Base-by-base conservation (phyloP, 2,888 invertebrate genomes). In the Idaea biselata region DNA sequence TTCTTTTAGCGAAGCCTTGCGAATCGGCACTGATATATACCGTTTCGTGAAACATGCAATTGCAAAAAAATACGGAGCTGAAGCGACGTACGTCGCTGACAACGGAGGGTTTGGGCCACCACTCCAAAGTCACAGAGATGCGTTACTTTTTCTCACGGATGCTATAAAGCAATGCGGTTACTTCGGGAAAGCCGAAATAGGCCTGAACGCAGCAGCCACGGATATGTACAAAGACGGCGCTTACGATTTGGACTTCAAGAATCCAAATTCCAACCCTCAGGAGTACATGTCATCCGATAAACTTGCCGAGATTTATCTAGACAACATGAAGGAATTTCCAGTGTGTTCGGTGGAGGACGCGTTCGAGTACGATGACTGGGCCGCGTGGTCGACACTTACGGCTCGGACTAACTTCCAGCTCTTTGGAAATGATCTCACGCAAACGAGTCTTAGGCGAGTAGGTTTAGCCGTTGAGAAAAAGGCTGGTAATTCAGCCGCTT, bases 91-190 rank as follows among this genome's bases (percentile, higher is more conserved):
- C 74, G 99, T 99, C 1, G 98, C 98, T 70, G 98, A 99, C 88
- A 97, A 97, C 83, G 99, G 99, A 82, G 99, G 99, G 62, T 99
- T 99, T 84, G 98, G 99, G 56, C 98, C 99, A 64, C 99, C 99
- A 81, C 96, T 99, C 75, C 94, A 95, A 73, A 97, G 97, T 83
- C 98, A 99, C 90, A 97, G 97, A 86, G 99, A 99, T 89, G 98
- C 97, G 58, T 92, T 99, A 54, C 90, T 94, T 63, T 94, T 99
- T 66, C 95, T 99, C 73, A 95, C 94, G 17, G 95, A 96, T 66
- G 98, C 98, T 70, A 99, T 99, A 76, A 95, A 95, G 61, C 97
- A 97, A 84, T 98, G 98, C 76, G 99, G 99, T 16, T 99, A 98
- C 89, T 95, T 95, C 17, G 99, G 98, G 60, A 98, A 97, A 86